Evolutionary conservation across 2,113 vertebrate genomes (phyloP).

Genomic region (Oryzias celebensis): DNA sequence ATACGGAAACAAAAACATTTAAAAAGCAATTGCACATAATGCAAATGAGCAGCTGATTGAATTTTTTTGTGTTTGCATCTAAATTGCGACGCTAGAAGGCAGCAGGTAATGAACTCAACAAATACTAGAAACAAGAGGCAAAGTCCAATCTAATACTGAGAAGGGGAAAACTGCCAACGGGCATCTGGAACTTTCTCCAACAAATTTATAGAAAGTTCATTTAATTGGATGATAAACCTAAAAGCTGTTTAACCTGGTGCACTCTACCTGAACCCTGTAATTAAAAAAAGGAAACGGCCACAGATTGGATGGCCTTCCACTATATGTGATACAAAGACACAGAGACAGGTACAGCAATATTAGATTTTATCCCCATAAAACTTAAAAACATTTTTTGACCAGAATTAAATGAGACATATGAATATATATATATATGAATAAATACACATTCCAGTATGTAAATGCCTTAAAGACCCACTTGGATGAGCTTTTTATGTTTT

Average conservation of each 20-base stretch:
- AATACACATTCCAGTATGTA: too few relatives aligned
- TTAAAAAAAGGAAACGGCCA: too few relatives aligned
- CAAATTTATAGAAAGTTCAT: slow-evolving; percentile 8
- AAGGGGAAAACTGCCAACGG: slow-evolving; percentile 9
- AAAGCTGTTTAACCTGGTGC: not conserved
- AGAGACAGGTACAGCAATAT: too few relatives aligned
- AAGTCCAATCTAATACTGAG: not conserved
- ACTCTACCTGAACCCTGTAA: too few relatives aligned
- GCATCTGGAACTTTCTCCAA: slow-evolving; percentile 9
- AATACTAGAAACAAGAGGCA: slow-evolving; percentile 6
- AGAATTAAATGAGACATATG: too few relatives aligned
- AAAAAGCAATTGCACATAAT: not conserved
- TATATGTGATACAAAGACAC: too few relatives aligned
- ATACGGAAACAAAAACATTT: not conserved
- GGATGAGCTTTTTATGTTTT: too few relatives aligned
- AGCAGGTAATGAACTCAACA: slow-evolving; percentile 23
- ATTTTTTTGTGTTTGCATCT: not conserved
- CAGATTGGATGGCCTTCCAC: too few relatives aligned
- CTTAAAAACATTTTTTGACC: too few relatives aligned
- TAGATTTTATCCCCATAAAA: too few relatives aligned
- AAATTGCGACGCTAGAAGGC: slow-evolving; percentile 6
- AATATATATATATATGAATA: too few relatives aligned
- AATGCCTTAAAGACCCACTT: too few relatives aligned
- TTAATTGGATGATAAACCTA: slow-evolving; percentile 1
- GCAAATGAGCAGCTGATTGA: not conserved